Evolutionary conservation across 2,888 invertebrate species (phyloP).

Genomic region (Myopa tessellatipennis): DNA sequence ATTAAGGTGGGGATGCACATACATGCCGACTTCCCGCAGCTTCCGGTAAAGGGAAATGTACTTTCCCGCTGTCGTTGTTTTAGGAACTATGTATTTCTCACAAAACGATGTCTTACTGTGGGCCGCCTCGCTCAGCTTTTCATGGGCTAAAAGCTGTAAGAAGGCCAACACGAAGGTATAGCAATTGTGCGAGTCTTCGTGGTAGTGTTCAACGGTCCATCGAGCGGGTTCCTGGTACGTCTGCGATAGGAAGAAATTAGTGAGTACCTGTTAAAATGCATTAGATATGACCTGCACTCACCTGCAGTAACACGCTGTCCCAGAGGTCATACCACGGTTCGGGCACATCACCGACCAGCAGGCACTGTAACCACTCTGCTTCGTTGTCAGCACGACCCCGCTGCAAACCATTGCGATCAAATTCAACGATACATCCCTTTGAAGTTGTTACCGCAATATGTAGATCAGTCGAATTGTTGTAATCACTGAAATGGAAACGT

Average conservation of each 20-base stretch:
- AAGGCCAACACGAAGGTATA: slow-evolving; percentile 88
- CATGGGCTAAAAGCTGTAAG: slow-evolving; percentile 78
- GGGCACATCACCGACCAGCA: slow-evolving; percentile 77
- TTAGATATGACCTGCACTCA: slow-evolving; percentile 56
- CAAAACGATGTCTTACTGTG: slow-evolving; percentile 77
- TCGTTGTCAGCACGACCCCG: slow-evolving; percentile 64
- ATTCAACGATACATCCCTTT: slow-evolving; percentile 83
- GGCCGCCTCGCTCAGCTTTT: slow-evolving; percentile 77
- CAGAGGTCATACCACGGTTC: slow-evolving; percentile 77
- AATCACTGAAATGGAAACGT: slow-evolving; percentile 73
- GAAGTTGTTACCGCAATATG: slow-evolving; percentile 93
- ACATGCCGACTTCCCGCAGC: slow-evolving; percentile 71
- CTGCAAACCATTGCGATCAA: slow-evolving; percentile 81
- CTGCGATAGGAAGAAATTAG: slow-evolving; percentile 47
- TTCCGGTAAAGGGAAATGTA: slow-evolving; percentile 86
- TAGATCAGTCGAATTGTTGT: slow-evolving; percentile 83
- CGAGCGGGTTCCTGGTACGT: slow-evolving; percentile 60
- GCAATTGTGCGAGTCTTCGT: slow-evolving; percentile 84
- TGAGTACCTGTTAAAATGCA: slow-evolving; percentile 10
- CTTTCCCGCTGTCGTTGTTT: slow-evolving; percentile 84
- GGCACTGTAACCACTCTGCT: slow-evolving; percentile 75
- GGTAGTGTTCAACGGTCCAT: slow-evolving; percentile 79
- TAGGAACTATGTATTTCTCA: slow-evolving; percentile 83
- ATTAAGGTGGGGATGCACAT: slow-evolving; percentile 66
- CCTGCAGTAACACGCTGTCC: slow-evolving; percentile 75